phyloP scores from a whole-genome alignment of 2,888 invertebrate genomes.

The Melieria crassipennis region DNA sequence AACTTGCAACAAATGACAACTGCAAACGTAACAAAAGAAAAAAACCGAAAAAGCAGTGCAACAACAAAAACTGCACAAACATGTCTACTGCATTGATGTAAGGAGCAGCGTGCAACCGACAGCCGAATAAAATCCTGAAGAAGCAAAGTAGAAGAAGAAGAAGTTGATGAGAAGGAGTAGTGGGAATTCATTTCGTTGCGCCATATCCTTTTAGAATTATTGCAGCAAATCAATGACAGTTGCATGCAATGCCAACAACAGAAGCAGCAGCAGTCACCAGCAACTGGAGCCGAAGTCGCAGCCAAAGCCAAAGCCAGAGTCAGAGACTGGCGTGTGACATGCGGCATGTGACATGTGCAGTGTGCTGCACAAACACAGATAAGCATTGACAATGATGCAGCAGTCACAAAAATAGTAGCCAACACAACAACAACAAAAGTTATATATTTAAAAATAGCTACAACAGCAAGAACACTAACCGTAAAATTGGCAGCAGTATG shows the following conservation, averaged over 20 bases:
- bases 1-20: constrained; percentile 1
- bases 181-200: background rate
- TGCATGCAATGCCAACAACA: constrained; percentile 25
- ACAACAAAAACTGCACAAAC: background rate
- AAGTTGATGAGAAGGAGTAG: no score
- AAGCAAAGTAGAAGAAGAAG: no score
- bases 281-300: constrained; percentile 11
- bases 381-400: background rate
- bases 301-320: background rate
- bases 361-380: background rate
- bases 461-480: no score
- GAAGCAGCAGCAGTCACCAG: constrained; percentile 18
- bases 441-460: no score
- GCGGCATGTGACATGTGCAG: background rate
- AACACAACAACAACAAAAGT: background rate
- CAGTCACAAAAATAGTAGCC: background rate
- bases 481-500: no score
- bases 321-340: background rate
- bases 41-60: background rate
- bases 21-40: constrained; percentile 9
- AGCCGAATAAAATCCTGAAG: no score
- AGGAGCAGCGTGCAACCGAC: no score
- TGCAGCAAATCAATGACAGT: constrained; percentile 36
- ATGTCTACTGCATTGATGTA: background rate
- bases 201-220: constrained; percentile 18